Evolutionary conservation across 2,888 invertebrate genomes (phyloP), one percentile per base, ranked within the genome.

Genomic region (Holacanthella duospinosa): DNA sequence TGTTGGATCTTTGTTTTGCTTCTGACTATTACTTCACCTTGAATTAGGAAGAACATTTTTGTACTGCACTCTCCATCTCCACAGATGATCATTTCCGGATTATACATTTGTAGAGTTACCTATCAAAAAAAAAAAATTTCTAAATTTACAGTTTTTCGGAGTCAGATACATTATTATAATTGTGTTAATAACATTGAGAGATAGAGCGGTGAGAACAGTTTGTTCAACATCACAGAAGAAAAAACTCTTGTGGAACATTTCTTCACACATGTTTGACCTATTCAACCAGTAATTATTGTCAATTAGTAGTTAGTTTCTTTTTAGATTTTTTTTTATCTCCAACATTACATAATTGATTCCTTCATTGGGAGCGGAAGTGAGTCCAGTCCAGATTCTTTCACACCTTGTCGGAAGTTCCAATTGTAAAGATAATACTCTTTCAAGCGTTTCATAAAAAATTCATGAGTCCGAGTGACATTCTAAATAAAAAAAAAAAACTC

Each of bases 371-470:
- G 12, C 1, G 70, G 68, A 1, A 70, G 25, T 2, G 62, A 48
- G 21, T 57, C 61, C 48, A 68, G 57, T 3, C 53, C 25, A 6
- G 61, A 62, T 16, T 62, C 54, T 9, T 61, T 62, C 6, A 67
- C 65, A 3, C 70, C 70, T 57, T 68, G 44, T 2, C 68, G 61
- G 36, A 66, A 70, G 28, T 66, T 70, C 70, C 70, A 70, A n/a
- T 68, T 43, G 29, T 60, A 57, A 19, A 60, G 58, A 62, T 68
- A 70, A 44, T 70, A 70, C 36, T 66, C 62, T 26, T 54, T 55
- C 1, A 70, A 54, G 59, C 65, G 66, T 6, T 24, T 24, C 25
- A 16, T 6, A 44, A 60, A 63, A 28, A 63, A 43, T 16, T 60
- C 55, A 26, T 60, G 59, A 24, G 48, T 48, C 48, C n/a, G n/a